Percentiles rank a stretch among this genome's conserved stretches.
phyloP scores from a whole-genome alignment of 1,140 invertebrate genomes.

The Leguminivora glycinivorella region DNA sequence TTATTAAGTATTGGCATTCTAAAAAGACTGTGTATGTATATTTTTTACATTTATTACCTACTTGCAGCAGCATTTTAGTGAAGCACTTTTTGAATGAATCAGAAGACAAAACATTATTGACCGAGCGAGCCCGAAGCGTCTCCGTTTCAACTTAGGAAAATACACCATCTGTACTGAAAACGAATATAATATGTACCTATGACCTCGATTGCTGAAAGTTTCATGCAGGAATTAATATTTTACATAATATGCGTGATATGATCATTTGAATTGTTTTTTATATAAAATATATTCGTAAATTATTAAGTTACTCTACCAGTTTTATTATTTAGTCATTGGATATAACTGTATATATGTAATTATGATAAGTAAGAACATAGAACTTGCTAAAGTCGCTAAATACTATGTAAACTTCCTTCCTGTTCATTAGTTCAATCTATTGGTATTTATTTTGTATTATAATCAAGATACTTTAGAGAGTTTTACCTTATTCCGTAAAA shows the following conservation, averaged over 20 bases:
- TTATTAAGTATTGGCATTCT: background rate
- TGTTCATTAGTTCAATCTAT: constrained; percentile 7
- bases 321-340: no score
- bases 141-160: no score
- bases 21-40: no score
- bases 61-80: no score
- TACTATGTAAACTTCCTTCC: constrained; percentile 3
- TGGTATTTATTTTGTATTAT: constrained; percentile 6
- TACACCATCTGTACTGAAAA: no score
- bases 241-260: background rate
- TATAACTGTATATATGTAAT: background rate
- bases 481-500: no score
- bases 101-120: no score
- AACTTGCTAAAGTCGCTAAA: background rate
- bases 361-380: background rate
- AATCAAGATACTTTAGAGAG: no score
- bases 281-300: background rate
- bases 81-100: no score
- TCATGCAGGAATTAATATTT: background rate
- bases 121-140: no score
- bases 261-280: background rate
- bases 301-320: no score
- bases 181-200: background rate
- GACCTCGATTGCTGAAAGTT: background rate
- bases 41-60: no score